Conservation (phyloP, 1,140 invertebrate species). For the Calliopsis andreniformis region DNA sequence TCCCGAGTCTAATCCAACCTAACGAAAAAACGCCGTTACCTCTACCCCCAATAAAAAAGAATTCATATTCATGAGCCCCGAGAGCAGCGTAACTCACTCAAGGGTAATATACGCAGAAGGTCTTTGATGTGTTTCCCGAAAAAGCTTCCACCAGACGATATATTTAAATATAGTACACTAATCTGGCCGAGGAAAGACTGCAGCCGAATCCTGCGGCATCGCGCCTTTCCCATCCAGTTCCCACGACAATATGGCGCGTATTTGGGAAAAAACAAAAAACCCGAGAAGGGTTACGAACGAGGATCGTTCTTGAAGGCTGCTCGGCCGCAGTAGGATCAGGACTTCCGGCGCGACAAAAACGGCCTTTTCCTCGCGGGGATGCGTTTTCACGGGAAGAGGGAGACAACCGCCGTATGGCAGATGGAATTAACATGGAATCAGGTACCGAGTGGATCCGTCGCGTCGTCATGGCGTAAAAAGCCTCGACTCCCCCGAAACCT, state of each 20-base stretch:
- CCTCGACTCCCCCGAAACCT: constrained; percentile 3
- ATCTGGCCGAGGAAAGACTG: background rate
- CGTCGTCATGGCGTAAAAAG: background rate
- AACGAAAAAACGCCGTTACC: too few relatives aligned
- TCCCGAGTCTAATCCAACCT: too few relatives aligned
- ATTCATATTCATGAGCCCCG: background rate
- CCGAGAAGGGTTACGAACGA: constrained; percentile 59
- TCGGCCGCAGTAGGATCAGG: constrained; percentile 54
- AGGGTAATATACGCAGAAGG: background rate
- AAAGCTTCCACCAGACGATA: constrained; percentile 60
- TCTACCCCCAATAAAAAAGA: constrained; percentile 3
- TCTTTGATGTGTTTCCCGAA: constrained; percentile 29
- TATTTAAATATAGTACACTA: constrained; percentile 74
- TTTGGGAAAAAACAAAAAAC: constrained; percentile 68
- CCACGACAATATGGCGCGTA: constrained; percentile 74
- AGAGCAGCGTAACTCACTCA: background rate
- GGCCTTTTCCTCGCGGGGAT: constrained; percentile 33
- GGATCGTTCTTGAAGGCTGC: constrained; percentile 35
- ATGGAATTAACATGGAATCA: constrained; percentile 59
- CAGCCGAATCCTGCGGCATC: constrained; percentile 19
- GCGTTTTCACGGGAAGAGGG: constrained; percentile 41
- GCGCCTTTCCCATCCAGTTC: constrained; percentile 66
- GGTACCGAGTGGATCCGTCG: constrained; percentile 31
- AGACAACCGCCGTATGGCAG: constrained; percentile 7
- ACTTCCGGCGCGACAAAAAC: constrained; percentile 65